These are phyloP conservation scores for Hemibagrus guttatus DNA, from an alignment of 2,797 vertebrate species.

Conservation along the genomic window DNA sequence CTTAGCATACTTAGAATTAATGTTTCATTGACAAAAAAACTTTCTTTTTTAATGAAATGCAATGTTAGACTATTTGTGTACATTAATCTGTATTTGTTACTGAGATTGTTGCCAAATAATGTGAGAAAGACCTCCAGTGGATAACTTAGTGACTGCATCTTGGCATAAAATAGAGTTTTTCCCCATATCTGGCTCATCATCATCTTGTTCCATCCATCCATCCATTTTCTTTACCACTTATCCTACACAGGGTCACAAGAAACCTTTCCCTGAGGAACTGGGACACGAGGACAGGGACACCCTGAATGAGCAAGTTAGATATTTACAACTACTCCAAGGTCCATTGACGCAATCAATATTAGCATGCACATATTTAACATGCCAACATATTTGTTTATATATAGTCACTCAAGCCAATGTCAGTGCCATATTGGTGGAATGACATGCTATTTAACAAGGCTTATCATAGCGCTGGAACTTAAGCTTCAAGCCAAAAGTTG, in stretches of 20 bases:
- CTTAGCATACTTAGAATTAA: neutral
- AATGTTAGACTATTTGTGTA: neutral
- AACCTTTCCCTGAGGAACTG: no score
- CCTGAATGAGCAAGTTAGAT: no score
- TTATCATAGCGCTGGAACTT: constrained; percentile 2
- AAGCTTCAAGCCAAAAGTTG: neutral
- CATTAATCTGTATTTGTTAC: neutral
- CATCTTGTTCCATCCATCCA: no score
- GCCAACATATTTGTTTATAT: constrained; percentile 36
- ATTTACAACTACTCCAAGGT: neutral
- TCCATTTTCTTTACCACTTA: no score
- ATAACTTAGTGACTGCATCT: neutral
- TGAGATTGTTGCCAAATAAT: neutral
- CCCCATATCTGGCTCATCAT: neutral
- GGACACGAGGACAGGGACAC: no score
- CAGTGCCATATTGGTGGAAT: neutral
- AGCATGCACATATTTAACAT: constrained; percentile 22
- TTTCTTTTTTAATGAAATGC: neutral
- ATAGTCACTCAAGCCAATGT: constrained; percentile 19
- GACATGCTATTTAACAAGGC: constrained; percentile 21
- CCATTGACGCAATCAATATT: neutral
- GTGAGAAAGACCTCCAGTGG: neutral
- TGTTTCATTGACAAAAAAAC: neutral
- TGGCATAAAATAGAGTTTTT: neutral
- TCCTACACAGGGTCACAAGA: no score